Conservation (phyloP, 1,140 invertebrate genomes). For the Brachionus manjavacas region DNA sequence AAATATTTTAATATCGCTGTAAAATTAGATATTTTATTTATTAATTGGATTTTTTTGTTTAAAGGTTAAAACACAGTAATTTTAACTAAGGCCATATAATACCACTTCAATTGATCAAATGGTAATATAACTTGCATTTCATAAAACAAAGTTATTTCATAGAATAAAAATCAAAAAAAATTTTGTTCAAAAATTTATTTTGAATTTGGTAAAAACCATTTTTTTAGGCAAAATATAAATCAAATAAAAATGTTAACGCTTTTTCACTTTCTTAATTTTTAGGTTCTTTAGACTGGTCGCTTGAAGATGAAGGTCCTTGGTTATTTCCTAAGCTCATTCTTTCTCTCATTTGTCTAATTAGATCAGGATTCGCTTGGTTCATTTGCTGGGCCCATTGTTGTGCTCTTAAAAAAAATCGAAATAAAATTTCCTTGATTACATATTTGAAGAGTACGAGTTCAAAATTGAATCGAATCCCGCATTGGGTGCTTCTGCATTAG, state of each 20-base stretch:
- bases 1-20: too few species aligned
- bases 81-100: too few species aligned
- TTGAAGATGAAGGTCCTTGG: not conserved
- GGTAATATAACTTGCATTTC: not conserved
- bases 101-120: not conserved
- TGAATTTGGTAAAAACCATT: not conserved
- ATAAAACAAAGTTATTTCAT: not conserved
- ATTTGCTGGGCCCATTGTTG: slow-evolving; percentile 42
- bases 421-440: not conserved
- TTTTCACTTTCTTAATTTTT: not conserved
- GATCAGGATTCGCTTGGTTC: slow-evolving; percentile 30
- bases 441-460: not conserved
- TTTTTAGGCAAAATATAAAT: not conserved
- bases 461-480: not conserved
- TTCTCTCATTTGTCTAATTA: slow-evolving; percentile 35
- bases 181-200: not conserved
- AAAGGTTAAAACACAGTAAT: too few species aligned
- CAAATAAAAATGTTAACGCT: not conserved
- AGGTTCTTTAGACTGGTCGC: not conserved
- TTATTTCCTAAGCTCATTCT: slow-evolving; percentile 28
- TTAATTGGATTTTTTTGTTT: too few species aligned
- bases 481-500: not conserved
- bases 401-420: not conserved
- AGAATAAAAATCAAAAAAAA: not conserved
- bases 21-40: too few species aligned